These are phyloP conservation scores for Parapristionchus giblindavisi DNA, from an alignment of 2,888 invertebrate species.

Conservation along the genomic window DNA sequence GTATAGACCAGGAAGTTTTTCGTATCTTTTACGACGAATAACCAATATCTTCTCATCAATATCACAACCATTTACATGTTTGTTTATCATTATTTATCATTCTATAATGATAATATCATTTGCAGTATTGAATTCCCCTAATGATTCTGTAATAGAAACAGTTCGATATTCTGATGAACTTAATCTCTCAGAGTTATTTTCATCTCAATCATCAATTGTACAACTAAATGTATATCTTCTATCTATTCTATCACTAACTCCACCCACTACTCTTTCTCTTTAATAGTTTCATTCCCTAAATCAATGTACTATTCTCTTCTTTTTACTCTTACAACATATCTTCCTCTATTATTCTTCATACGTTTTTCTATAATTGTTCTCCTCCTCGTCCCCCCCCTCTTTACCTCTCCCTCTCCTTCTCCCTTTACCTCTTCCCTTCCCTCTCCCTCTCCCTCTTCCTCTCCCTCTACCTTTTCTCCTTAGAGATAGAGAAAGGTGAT, in stretches of 20 bases:
- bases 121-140: not conserved
- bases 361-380: not conserved
- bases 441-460: constrained; percentile 16
- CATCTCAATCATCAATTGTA: not conserved
- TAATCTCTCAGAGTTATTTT: constrained; percentile 28
- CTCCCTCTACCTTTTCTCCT: not conserved
- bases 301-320: not conserved
- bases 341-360: not conserved
- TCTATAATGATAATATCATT: not conserved
- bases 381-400: not conserved
- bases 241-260: not conserved
- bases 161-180: constrained; percentile 21
- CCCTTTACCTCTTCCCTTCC: constrained; percentile 14
- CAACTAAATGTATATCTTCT: not conserved
- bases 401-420: constrained; percentile 13
- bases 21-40: not conserved
- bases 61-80: constrained; percentile 15
- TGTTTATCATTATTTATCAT: not conserved
- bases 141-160: constrained; percentile 14
- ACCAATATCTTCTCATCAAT: constrained; percentile 9
- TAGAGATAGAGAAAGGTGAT: constrained; percentile 30
- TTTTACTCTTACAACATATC: constrained; percentile 14
- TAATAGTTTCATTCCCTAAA: not conserved
- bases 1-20: not conserved
- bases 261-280: not conserved